These are phyloP conservation scores for Anoura caudifer DNA, from an alignment of 2,113 vertebrate species.

Conservation along the genomic window DNA sequence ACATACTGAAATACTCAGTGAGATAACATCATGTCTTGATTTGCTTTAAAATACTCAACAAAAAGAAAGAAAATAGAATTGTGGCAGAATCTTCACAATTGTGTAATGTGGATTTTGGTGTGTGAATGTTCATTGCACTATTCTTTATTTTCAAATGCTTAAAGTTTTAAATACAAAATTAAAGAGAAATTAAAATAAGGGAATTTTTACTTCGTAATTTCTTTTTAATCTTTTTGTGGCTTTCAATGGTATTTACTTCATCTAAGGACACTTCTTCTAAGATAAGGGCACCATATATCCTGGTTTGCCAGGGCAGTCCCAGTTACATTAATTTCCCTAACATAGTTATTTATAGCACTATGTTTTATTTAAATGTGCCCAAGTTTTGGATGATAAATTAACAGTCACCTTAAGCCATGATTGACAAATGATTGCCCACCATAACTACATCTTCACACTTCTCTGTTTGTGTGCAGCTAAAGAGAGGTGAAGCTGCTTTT, in stretches of 20 bases:
- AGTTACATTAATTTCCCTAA: not conserved
- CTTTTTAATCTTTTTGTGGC: not conserved
- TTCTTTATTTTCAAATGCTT: not conserved
- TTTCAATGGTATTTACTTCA: not conserved
- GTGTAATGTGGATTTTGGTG: not conserved
- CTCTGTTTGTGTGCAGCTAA: not conserved
- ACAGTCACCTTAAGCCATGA: not conserved
- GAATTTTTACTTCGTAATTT: not conserved
- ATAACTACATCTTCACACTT: not conserved
- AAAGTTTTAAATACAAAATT: not conserved
- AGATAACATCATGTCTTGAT: not conserved
- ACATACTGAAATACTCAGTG: not conserved
- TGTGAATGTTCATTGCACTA: not conserved
- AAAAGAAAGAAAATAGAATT: not conserved
- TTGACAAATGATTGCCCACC: not conserved
- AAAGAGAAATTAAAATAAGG: not conserved
- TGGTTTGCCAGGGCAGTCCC: not conserved
- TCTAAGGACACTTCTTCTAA: not conserved
- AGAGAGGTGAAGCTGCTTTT: not conserved
- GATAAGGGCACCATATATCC: not conserved
- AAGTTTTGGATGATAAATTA: constrained; percentile 17
- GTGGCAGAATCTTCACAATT: not conserved
- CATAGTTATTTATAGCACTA: not conserved
- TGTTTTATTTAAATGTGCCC: not conserved
- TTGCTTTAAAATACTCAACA: not conserved